Evolutionary conservation across 2,113 vertebrate species (phyloP).

Genomic region (Thamnophis sirtalis): DNA sequence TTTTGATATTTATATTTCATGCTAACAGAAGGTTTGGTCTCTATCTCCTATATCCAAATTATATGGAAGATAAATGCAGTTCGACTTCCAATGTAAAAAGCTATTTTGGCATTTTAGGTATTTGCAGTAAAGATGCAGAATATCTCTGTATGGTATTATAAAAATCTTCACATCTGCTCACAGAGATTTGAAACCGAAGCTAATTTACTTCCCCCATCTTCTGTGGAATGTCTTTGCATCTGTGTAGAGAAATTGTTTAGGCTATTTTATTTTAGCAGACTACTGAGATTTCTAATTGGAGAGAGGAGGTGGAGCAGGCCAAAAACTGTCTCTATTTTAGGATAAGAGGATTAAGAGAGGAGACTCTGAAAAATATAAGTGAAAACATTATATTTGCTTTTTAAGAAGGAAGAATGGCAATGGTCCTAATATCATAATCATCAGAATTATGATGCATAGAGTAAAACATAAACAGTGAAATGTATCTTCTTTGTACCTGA

Average conservation of each 20-base stretch:
- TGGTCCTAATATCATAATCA: not conserved
- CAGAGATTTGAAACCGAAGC: not conserved
- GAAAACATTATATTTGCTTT: not conserved
- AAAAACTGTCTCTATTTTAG: not conserved
- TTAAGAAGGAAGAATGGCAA: not conserved
- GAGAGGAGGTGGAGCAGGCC: not conserved
- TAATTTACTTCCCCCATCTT: not conserved
- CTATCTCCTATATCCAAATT: not conserved
- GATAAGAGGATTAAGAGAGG: not conserved
- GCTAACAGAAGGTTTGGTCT: not conserved
- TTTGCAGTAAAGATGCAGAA: not conserved
- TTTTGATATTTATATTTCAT: constrained; percentile 44
- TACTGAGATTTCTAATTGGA: not conserved
- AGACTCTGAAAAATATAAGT: not conserved
- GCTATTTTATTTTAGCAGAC: constrained; percentile 4
- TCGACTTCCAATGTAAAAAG: not conserved
- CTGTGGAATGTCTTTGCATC: not conserved
- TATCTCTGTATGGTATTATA: not conserved
- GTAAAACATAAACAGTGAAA: not conserved
- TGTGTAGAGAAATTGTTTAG: not conserved
- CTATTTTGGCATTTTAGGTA: not conserved
- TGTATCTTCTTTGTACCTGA: not conserved
- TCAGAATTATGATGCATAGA: not conserved
- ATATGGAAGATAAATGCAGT: constrained; percentile 9
- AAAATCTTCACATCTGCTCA: not conserved